phyloP scores from a whole-genome alignment of 2,888 invertebrate species.

The Gastracanthus pulcherrimus region DNA sequence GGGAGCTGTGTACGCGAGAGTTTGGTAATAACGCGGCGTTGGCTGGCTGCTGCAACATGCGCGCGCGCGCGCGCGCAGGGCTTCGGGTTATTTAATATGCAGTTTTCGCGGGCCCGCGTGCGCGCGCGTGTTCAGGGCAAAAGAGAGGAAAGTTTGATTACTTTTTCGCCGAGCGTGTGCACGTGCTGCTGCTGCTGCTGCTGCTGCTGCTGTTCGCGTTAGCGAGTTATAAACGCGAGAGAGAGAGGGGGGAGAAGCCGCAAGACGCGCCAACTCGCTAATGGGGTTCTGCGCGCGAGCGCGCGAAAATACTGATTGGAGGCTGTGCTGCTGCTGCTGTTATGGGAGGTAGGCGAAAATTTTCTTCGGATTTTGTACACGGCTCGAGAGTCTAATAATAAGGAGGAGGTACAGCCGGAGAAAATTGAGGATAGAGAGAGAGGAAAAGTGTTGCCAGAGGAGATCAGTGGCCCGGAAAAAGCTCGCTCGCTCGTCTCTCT shows the following conservation, averaged over 20 bases:
- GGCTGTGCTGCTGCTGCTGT: neutral
- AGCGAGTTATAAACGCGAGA: conserved; percentile 22
- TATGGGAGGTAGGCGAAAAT: neutral
- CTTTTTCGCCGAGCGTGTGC: conserved; percentile 23
- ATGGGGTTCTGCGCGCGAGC: neutral
- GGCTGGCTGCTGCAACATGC: neutral
- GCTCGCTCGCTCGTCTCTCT: no score
- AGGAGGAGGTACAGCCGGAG: neutral
- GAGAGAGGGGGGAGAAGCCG: no score
- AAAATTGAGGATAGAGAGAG: neutral
- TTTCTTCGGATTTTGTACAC: neutral
- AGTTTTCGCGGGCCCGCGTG: conserved; percentile 20
- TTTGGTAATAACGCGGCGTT: conserved; percentile 28
- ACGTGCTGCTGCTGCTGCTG: neutral
- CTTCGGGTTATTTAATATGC: conserved; percentile 43
- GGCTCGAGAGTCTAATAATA: neutral
- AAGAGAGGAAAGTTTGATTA: conserved; percentile 50
- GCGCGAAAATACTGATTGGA: conserved; percentile 29
- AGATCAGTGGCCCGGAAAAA: neutral
- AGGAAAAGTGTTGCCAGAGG: neutral
- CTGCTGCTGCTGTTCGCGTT: neutral
- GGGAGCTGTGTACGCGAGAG: conserved; percentile 7
- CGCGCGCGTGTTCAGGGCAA: neutral
- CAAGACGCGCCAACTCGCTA: conserved; percentile 33
- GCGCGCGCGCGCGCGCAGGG: neutral